Base-by-base conservation (phyloP, 2,888 invertebrate genomes). In the Trachelus tabidus region DNA sequence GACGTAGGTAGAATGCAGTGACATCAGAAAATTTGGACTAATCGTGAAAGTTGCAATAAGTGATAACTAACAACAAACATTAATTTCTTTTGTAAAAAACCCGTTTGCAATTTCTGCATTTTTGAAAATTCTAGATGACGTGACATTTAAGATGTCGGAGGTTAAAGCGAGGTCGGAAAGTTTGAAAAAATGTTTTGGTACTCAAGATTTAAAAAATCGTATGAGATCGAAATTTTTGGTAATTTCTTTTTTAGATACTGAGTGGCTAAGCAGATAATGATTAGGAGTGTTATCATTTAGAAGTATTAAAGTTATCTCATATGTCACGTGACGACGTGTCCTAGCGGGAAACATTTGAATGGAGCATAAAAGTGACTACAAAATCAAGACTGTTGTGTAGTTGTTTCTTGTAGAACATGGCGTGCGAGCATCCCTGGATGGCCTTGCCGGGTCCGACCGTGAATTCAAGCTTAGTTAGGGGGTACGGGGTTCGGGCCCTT, bases 361-460 rank as follows among this genome's bases (percentile, higher is more conserved):
- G 9, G 23, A 56, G 23, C 56, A 23, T 56, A 56, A 56, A 56
- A 23, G 56, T 56, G 56, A 56, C 56, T 56, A 56, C 56, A 23
- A 23, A 56, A 56, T 56, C 56, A 23, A 56, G 56, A 56, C 56
- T 56, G 56, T 56, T 9, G 23, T 56, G 56, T 56, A 56, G 56
- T 23, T 23, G 23, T 56, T 56, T 73, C 80, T 77, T 35, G 81
- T 80, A 83, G 31, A 40, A 68, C 35, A 68, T 71, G 71, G 75
- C 77, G 73, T 69, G 74, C 37, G 35, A 71, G 40, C 34, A 56
- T 56, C 56, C 56, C 77, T 34, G 30, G 77, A 81, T 81, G 83
- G 81, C 83, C 84, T 85, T 84, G 83, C 82, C 78, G 76, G 77
- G 80, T 79, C 82, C 80, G 75, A 56, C 56, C 56, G 56, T 56